Conservation (phyloP, 1,140 invertebrate genomes). For the Philaenus spumarius region DNA sequence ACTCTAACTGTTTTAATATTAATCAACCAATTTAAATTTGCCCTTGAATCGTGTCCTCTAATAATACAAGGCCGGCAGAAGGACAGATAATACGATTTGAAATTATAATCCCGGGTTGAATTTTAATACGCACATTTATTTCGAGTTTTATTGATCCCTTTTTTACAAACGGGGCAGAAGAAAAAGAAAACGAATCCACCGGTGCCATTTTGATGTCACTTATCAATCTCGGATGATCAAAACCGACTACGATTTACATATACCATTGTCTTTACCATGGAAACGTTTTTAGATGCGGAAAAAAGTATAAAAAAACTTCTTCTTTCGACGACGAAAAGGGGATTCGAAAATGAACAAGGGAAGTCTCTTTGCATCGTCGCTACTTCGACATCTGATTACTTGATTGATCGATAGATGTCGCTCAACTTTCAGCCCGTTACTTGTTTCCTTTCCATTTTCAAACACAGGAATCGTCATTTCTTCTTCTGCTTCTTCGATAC, state of each 20-base stretch:
- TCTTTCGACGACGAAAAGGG: constrained; percentile 1
- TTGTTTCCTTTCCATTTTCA: neutral
- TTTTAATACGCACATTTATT: constrained; percentile 23
- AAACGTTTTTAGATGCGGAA: neutral
- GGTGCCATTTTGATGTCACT: neutral
- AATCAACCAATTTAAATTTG: constrained; percentile 7
- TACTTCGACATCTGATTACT: no score
- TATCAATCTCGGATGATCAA: constrained; percentile 14
- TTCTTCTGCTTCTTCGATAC: no score
- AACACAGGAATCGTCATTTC: constrained; percentile 7
- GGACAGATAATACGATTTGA: constrained; percentile 8
- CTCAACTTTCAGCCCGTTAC: no score
- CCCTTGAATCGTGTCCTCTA: constrained; percentile 13
- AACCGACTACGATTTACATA: constrained; percentile 1
- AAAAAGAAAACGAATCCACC: neutral
- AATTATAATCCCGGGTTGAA: constrained; percentile 19
- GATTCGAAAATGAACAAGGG: constrained; percentile 4
- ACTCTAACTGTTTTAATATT: no score
- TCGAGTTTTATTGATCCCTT: neutral
- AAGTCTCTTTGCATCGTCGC: neutral
- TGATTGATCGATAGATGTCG: no score
- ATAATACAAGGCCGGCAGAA: constrained; percentile 6
- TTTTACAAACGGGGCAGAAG: neutral
- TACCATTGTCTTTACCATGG: constrained; percentile 3
- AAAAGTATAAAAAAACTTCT: constrained; percentile 1